A percentile compares a stretch with the other conserved stretches of the same genome.
These are phyloP conservation scores for Apis cerana DNA, from an alignment of 1,140 invertebrate species.

Conservation along the genomic window DNA sequence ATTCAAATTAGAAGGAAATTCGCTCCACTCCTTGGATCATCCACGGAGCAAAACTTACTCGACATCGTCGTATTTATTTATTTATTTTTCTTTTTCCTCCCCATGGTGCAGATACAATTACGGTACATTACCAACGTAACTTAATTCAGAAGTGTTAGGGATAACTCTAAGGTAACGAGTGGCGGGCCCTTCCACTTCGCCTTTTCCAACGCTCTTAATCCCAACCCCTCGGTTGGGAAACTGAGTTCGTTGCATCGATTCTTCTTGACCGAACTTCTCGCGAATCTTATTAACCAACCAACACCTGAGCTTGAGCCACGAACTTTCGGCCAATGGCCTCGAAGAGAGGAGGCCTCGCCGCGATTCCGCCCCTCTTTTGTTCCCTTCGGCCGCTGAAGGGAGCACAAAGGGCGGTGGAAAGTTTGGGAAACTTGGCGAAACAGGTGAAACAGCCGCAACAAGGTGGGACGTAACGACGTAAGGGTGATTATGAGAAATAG, in stretches of 20 bases:
- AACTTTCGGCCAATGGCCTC: conserved; percentile 27
- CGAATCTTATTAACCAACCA: conserved; percentile 46
- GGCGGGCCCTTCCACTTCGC: background rate
- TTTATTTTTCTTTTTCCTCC: background rate
- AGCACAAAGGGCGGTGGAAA: background rate
- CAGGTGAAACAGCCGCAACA: background rate
- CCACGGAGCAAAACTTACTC: background rate
- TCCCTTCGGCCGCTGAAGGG: background rate
- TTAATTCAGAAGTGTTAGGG: background rate
- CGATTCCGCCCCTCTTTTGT: background rate
- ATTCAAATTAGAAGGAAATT: too few species aligned
- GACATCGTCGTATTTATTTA: background rate
- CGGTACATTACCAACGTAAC: background rate
- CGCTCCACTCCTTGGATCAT: too few species aligned
- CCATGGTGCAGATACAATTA: background rate
- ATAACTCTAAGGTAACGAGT: background rate
- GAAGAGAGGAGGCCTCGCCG: background rate
- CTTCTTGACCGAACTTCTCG: conserved; percentile 13
- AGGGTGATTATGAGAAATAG: background rate
- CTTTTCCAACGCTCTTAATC: conserved; percentile 8
- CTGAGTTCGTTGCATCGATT: conserved; percentile 29
- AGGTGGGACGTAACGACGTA: conserved; percentile 1
- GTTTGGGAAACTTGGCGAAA: background rate
- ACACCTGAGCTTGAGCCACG: background rate
- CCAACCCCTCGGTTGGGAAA: conserved; percentile 2